A percentile compares a stretch with the other conserved stretches of the same genome.
These are phyloP conservation scores for Lissonota sp. DNA, from an alignment of 2,888 invertebrate genomes.

Conservation along the genomic window DNA sequence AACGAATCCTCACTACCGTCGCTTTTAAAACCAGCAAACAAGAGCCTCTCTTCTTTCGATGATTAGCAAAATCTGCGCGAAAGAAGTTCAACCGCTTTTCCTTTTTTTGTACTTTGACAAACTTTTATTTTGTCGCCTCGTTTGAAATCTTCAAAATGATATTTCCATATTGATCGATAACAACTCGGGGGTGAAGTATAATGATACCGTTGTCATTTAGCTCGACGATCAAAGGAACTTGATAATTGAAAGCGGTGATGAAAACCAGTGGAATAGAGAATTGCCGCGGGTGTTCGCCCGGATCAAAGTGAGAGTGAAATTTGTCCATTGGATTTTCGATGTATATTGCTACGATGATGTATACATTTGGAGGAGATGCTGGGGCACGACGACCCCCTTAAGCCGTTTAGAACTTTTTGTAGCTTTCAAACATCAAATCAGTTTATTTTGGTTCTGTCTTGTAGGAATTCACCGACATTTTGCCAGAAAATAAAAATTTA, in stretches of 20 bases:
- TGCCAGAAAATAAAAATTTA: no score
- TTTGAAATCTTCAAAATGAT: background rate
- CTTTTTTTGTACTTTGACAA: background rate
- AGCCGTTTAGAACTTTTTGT: no score
- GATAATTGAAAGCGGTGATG: constrained; percentile 41
- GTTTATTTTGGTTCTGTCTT: no score
- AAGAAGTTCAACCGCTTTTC: background rate
- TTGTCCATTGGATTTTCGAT: no score
- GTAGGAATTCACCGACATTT: no score
- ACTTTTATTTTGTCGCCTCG: background rate
- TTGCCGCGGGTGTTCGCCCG: constrained; percentile 12
- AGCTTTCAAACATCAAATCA: no score
- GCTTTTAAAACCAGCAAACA: background rate
- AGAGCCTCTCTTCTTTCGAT: background rate
- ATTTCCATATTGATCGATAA: no score
- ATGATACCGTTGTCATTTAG: constrained; percentile 14
- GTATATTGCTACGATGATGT: no score
- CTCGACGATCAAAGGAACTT: constrained; percentile 42
- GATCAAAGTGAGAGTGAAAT: constrained; percentile 32
- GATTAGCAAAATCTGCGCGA: background rate
- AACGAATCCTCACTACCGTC: no score
- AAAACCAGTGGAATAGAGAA: constrained; percentile 14
- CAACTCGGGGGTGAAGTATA: no score
- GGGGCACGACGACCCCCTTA: no score
- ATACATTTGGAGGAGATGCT: no score